Conservation (phyloP, 2,888 invertebrate genomes). For the Stenchaetothrips biformis region DNA sequence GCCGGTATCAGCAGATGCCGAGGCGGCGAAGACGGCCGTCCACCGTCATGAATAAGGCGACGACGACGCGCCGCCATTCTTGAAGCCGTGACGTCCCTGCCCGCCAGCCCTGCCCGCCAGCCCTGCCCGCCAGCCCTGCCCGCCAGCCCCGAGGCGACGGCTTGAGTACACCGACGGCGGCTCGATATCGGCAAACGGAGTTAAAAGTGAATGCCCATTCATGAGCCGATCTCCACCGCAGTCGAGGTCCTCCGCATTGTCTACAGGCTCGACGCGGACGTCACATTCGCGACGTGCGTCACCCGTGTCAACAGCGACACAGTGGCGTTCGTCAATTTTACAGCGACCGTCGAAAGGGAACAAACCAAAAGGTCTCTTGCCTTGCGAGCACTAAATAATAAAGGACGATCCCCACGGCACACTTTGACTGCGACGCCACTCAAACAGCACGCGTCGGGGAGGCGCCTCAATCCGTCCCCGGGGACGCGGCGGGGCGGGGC, state of each 20-base stretch:
- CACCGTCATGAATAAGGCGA: not conserved
- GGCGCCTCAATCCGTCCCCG: constrained; percentile 10
- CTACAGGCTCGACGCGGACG: not conserved
- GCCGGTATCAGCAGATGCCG: too few relatives aligned
- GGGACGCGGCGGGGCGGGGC: not conserved
- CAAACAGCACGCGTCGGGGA: not conserved
- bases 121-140: not conserved
- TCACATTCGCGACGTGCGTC: not conserved
- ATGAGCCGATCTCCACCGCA: not conserved
- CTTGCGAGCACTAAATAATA: too few relatives aligned
- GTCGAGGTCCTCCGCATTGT: too few relatives aligned
- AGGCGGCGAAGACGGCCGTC: not conserved
- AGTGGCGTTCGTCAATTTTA: too few relatives aligned
- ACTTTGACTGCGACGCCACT: constrained; percentile 1
- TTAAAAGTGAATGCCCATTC: not conserved
- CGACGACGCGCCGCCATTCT: not conserved
- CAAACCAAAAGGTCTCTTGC: too few relatives aligned
- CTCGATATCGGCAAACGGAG: constrained; percentile 15
- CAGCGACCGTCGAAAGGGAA: too few relatives aligned
- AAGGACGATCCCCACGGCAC: not conserved
- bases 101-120: not conserved
- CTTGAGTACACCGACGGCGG: not conserved
- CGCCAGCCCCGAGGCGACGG: not conserved
- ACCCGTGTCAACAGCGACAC: too few relatives aligned
- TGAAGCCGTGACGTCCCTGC: not conserved